Evolutionary conservation across 2,888 invertebrate genomes (phyloP), one percentile per base, ranked within the genome.

Genomic region (Abrostola triplasia): DNA sequence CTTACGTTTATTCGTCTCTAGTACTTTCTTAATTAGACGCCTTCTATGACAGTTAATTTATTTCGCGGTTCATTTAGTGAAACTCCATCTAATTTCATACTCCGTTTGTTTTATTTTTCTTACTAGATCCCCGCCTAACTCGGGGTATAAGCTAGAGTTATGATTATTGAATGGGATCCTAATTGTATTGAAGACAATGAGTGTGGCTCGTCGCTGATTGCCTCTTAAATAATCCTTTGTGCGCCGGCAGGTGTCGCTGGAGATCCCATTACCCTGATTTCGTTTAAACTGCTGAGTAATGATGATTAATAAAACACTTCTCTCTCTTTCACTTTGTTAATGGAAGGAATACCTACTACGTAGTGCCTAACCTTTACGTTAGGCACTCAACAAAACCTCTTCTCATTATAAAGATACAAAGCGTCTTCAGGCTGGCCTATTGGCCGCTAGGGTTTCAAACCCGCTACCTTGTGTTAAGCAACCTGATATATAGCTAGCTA

Each of bases 101-200:
- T 37, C 11, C 50, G 73, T 63, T 69, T 54, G 37, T 35, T 59
- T 6, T 35, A 49, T 0, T 36, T 41, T 41, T 52, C 13, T 44
- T 51, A 59, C 53, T 54, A n/a, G n/a, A n/a, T n/a, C n/a, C n/a
- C n/a, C n/a, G n/a, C n/a, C n/a, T n/a, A n/a, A n/a, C n/a, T n/a
- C n/a, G n/a, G n/a, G n/a, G n/a, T n/a, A 36, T 51, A 51, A 59
- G 52, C 47, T 41, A 49, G 49, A 59, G 56, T 50, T 52, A 47
- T 53, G 54, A 57, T 50, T 53, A 59, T 54, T 42, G 50, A 59
- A 63, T 69, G 44, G 62, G 36, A 42, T 49, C 47, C 6, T 67
- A 62, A 68, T 60, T 54, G 50, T 51, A 49, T 73, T 61, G 51
- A 41, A 62, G 44, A 69, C 69, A 62, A 51, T 37, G 53, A 50